A percentile compares a stretch with the other conserved stretches of the same genome.
Conservation (phyloP, 64 coral and sea anemone species). For the Montipora foliosa region DNA sequence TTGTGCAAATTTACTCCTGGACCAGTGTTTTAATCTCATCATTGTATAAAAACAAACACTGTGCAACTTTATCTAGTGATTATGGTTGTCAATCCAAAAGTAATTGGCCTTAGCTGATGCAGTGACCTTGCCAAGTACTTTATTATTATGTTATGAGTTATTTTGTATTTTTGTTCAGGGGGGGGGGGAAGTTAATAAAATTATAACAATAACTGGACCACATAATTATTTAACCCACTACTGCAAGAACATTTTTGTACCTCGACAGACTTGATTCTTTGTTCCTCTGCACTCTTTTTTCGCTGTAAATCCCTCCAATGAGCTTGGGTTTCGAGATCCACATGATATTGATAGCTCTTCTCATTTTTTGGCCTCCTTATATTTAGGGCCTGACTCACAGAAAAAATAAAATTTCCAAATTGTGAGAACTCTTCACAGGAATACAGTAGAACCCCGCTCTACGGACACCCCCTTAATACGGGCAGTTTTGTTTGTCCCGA, state of each 20-base stretch:
- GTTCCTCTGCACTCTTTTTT: conserved; percentile 59
- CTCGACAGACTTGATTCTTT: conserved; percentile 54
- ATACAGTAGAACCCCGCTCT: too few species aligned
- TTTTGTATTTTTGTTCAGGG: too few species aligned
- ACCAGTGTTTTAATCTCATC: background rate
- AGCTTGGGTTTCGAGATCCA: conserved; percentile 71
- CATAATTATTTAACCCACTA: too few species aligned
- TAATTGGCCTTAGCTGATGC: too few species aligned
- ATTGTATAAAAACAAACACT: background rate
- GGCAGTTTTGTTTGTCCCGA: conserved; percentile 57
- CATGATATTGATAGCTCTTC: conserved; percentile 63
- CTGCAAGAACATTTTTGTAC: conserved; percentile 24
- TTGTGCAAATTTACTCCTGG: too few species aligned
- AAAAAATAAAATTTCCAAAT: background rate
- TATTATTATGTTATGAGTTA: too few species aligned
- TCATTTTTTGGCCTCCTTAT: conserved; percentile 85
- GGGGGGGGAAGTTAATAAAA: too few species aligned
- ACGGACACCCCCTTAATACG: conserved; percentile 10
- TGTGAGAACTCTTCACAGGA: background rate
- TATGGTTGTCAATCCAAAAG: background rate
- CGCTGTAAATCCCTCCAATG: conserved; percentile 48
- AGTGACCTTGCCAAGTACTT: too few species aligned
- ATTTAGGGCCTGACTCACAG: conserved; percentile 41
- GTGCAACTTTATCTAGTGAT: background rate
- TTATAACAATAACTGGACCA: too few species aligned